Base-by-base conservation (phyloP, 2,113 vertebrate species). In the Fulica atra region DNA sequence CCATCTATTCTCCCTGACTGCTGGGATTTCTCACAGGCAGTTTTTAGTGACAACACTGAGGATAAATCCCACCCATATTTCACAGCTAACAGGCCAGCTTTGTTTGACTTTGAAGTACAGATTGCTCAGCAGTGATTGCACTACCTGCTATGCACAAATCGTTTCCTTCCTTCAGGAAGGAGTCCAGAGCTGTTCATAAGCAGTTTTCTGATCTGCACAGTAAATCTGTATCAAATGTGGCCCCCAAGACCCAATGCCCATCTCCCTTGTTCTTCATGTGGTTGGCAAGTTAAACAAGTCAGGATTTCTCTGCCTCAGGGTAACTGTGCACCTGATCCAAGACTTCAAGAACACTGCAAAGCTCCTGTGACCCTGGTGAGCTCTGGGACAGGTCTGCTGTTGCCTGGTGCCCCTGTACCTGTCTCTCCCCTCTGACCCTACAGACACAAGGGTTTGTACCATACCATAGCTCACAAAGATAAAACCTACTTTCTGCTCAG, bases 31-130 rank as follows among this genome's bases (percentile, higher is more conserved):
- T 93, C 86, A 53, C 42, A 78, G 80, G 73, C 60, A 88, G 68
- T 86, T 88, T 89, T 81, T 56, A 86, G 72, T 84, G 79, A 93
- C 64, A 94, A 89, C 81, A 40, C 42, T 29, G 26, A 86, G 80
- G 64, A 92, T 89, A 92, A 93, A 83, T 92, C 76, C 86, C 38
- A 50, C 54, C 38, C 1, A 0, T 86, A 78, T 82, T 92, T 90
- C 85, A 93, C 46, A 63, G 19, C 72, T 92, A 93, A 86, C 76
- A 81, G 79, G 48, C 38, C 8, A 86, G 85, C 92, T 97, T 95
- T 92, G 76, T 88, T 93, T 84, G 82, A 86, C 80, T 93, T 94
- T 71, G 48, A 93, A 92, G 72, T 68, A 95, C 72, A 93, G 64
- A 86, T 93, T 81, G 81, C 35, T 88, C 80, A 83, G 74, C 0